A percentile compares a stretch with the other conserved stretches of the same genome.
phyloP scores from a whole-genome alignment of 2,888 invertebrate genomes.

The Melinaea menophilus region DNA sequence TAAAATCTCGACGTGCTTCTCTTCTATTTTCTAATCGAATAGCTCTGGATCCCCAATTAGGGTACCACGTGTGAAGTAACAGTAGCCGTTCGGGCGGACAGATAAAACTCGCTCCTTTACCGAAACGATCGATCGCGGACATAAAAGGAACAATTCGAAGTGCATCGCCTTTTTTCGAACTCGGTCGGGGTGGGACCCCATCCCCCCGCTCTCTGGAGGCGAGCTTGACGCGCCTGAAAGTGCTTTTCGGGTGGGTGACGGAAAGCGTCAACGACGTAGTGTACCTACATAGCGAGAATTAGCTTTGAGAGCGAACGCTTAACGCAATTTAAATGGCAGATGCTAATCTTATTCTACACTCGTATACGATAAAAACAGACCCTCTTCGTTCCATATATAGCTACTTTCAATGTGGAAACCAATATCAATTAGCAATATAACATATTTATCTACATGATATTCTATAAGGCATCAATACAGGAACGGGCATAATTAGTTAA shows the following conservation, averaged over 20 bases:
- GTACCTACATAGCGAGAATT: conserved; percentile 48
- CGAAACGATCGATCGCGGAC: conserved; percentile 75
- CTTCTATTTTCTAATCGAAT: conserved; percentile 51
- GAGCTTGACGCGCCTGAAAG: conserved; percentile 63
- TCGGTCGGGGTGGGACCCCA: conserved; percentile 45
- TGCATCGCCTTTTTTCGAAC: conserved; percentile 77
- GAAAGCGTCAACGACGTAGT: conserved; percentile 53
- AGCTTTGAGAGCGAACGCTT: conserved; percentile 44
- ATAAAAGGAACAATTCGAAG: conserved; percentile 76
- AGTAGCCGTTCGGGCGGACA: conserved; percentile 52
- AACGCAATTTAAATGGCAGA: conserved; percentile 35
- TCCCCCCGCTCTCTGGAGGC: conserved; percentile 46
- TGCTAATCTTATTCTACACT: conserved; percentile 33
- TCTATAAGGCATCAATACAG: neutral
- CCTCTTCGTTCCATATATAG: neutral
- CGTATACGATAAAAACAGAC: neutral
- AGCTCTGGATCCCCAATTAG: conserved; percentile 59
- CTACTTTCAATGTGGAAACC: no score
- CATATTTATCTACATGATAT: neutral
- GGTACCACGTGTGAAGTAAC: conserved; percentile 66
- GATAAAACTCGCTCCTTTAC: conserved; percentile 73
- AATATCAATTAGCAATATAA: neutral
- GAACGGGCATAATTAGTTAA: conserved; percentile 2
- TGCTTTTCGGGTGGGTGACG: conserved; percentile 66
- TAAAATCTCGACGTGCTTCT: conserved; percentile 28